Evolutionary conservation across 2,888 invertebrate species (phyloP).

Genomic region (Caenorhabditis parvicauda): DNA sequence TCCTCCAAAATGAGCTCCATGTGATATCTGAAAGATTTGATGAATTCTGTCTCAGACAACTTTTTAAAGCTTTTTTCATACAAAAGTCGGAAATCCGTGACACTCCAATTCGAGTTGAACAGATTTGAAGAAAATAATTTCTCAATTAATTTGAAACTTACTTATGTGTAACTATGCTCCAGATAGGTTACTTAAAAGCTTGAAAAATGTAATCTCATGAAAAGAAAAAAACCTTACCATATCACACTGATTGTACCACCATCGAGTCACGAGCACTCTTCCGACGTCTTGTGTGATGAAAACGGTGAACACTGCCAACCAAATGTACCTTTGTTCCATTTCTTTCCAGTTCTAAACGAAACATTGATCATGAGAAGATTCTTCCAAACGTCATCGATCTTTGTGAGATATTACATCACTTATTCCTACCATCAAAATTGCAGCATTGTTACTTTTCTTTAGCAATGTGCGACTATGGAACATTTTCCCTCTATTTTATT

Average conservation of each 20-base stretch:
- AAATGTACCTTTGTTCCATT: conserved; percentile 87
- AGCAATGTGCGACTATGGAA: too few species aligned
- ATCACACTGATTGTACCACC: conserved; percentile 76
- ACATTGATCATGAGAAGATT: background rate
- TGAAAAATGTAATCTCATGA: background rate
- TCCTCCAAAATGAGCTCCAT: conserved; percentile 89
- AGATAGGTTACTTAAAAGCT: background rate
- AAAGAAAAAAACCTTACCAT: conserved; percentile 65
- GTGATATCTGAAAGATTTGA: conserved; percentile 76
- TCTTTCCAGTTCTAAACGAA: conserved; percentile 82
- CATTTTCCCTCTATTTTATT: background rate
- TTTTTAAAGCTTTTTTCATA: too few species aligned
- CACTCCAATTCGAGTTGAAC: too few species aligned
- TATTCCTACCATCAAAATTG: too few species aligned
- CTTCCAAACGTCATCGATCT: background rate
- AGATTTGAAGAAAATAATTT: too few species aligned
- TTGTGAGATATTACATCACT: too few species aligned
- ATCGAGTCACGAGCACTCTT: conserved; percentile 86
- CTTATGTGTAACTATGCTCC: too few species aligned
- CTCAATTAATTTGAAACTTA: too few species aligned
- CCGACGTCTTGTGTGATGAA: conserved; percentile 82
- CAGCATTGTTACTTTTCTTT: too few species aligned
- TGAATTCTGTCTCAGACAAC: too few species aligned
- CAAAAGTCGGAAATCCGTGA: too few species aligned
- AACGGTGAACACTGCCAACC: conserved; percentile 78